Evolutionary conservation across 2,113 vertebrate species (phyloP).

Genomic region (Helogale parvula): DNA sequence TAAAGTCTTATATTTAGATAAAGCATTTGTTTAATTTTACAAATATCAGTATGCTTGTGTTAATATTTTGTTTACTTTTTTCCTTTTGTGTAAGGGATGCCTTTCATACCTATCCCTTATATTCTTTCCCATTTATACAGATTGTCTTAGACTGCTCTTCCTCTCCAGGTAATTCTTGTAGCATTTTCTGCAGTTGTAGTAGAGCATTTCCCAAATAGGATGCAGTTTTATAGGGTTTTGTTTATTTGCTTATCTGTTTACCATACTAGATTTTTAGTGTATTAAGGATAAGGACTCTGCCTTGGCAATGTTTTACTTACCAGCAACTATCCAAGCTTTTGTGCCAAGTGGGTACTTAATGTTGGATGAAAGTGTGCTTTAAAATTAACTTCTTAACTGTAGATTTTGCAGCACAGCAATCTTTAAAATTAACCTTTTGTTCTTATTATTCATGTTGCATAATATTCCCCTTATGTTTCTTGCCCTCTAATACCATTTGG

Average conservation of each 20-base stretch:
- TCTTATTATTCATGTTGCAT: not conserved
- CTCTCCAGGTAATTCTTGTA: not conserved
- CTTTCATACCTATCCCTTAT: not conserved
- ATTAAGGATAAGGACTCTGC: not conserved
- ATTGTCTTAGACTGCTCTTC: not conserved
- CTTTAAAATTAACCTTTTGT: not conserved
- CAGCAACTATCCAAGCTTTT: not conserved
- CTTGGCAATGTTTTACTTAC: not conserved
- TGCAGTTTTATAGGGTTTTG: not conserved
- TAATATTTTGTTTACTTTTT: slow-evolving; percentile 5
- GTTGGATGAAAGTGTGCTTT: slow-evolving; percentile 23
- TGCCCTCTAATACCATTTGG: not conserved
- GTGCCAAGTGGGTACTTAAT: not conserved
- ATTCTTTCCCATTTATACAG: not conserved
- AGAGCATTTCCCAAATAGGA: not conserved
- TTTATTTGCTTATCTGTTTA: not conserved
- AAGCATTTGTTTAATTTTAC: slow-evolving; percentile 45
- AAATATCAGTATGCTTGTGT: not conserved
- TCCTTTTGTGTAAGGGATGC: not conserved
- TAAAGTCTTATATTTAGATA: slow-evolving; percentile 36
- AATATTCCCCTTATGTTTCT: not conserved
- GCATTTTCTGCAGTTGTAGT: not conserved
- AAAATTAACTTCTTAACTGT: not conserved
- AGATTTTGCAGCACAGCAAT: not conserved
- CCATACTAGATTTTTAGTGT: slow-evolving; percentile 15